Conservation (phyloP, 2,113 vertebrate genomes). For the Pongo abelii region DNA sequence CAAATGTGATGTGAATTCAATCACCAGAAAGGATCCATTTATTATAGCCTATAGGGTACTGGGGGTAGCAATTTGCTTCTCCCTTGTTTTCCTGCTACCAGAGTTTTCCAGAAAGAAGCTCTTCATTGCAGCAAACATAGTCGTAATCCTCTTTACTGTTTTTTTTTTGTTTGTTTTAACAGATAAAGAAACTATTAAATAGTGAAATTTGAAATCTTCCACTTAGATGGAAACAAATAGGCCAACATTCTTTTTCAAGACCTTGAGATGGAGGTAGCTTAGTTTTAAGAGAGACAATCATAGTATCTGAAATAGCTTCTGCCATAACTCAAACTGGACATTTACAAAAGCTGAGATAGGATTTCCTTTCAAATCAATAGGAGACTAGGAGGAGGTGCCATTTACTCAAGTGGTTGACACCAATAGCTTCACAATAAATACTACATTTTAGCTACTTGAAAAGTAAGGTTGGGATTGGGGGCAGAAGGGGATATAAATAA, state of each 20-base stretch:
- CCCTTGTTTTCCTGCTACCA: constrained; percentile 88
- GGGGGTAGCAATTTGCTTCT: constrained; percentile 90
- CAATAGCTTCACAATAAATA: neutral
- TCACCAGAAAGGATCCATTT: constrained; percentile 89
- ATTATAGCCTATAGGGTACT: constrained; percentile 89
- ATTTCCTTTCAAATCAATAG: neutral
- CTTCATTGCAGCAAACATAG: constrained; percentile 90
- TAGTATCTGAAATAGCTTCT: neutral
- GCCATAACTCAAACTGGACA: neutral
- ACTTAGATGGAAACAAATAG: neutral
- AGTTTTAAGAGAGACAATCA: neutral
- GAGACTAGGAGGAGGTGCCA: neutral
- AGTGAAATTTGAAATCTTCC: neutral
- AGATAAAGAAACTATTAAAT: constrained; percentile 80
- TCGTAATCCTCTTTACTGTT: constrained; percentile 91
- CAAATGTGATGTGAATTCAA: constrained; percentile 85
- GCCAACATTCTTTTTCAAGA: neutral
- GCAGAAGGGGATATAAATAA: neutral
- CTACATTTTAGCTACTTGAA: neutral
- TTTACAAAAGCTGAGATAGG: neutral
- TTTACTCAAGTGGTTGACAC: neutral
- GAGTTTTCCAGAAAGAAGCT: constrained; percentile 90
- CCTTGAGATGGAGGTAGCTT: neutral
- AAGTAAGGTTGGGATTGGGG: neutral
- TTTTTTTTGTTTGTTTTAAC: constrained; percentile 78